Percentiles rank a stretch among this genome's conserved stretches.
Conservation (phyloP, 2,888 invertebrate genomes). For the Carpatolechia fugitivella region DNA sequence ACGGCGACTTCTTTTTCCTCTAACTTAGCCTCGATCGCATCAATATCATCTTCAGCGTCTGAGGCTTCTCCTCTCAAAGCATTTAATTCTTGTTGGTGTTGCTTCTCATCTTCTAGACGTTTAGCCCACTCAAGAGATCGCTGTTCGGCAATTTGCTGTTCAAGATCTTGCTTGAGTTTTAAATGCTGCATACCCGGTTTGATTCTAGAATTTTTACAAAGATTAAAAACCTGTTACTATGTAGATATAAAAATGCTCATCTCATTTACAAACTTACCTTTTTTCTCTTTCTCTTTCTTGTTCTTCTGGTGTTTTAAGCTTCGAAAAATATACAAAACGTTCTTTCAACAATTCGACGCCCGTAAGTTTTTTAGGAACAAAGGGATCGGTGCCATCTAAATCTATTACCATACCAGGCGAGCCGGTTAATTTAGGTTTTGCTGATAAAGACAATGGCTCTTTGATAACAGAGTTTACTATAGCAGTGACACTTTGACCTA, state of each 20-base stretch:
- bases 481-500: slow-evolving; percentile 28
- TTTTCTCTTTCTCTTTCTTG: slow-evolving; percentile 76
- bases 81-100: slow-evolving; percentile 62
- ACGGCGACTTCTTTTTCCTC: slow-evolving; percentile 44
- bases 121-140: slow-evolving; percentile 85
- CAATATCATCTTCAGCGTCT: slow-evolving; percentile 61
- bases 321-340: slow-evolving; percentile 84
- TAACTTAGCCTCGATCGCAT: slow-evolving; percentile 61
- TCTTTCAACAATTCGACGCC: slow-evolving; percentile 85
- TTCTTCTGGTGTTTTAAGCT: slow-evolving; percentile 72
- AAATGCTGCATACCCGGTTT: slow-evolving; percentile 85
- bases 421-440: slow-evolving; percentile 72
- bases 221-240: too few species aligned
- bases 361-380: slow-evolving; percentile 54
- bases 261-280: slow-evolving; percentile 56
- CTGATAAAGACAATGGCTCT: slow-evolving; percentile 31
- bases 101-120: slow-evolving; percentile 74
- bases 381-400: slow-evolving; percentile 43
- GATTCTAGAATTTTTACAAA: slow-evolving; percentile 45
- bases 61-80: slow-evolving; percentile 49
- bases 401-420: slow-evolving; percentile 72
- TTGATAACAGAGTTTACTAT: slow-evolving; percentile 36
- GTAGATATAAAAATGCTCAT: not conserved
- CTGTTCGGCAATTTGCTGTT: slow-evolving; percentile 84
- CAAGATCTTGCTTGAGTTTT: slow-evolving; percentile 85